Evolutionary conservation across 37 sponge, comb jelly and placozoan genomes (phyloP).

Genomic region (Ephydatia muelleri): DNA sequence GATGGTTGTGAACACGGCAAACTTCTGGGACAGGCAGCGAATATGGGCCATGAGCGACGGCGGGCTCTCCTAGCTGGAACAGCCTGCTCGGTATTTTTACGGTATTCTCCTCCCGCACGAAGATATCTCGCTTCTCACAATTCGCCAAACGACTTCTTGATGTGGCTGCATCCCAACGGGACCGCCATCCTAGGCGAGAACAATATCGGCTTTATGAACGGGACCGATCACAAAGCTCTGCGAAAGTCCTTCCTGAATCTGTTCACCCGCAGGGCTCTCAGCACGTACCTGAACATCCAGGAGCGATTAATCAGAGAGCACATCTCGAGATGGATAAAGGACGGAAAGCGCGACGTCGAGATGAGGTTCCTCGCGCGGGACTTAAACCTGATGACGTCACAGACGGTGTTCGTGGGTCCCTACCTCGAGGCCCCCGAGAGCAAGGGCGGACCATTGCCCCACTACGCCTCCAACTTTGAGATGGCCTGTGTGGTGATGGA

Average conservation of each 20-base stretch:
- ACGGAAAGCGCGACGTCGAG: neutral
- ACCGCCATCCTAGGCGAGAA: neutral
- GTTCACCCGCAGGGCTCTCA: conserved; percentile 18
- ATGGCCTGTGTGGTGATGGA: conserved; percentile 12
- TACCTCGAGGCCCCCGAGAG: neutral
- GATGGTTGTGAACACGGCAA: neutral
- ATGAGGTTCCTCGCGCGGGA: conserved; percentile 4
- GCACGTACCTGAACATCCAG: conserved; percentile 8
- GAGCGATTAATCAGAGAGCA: conserved; percentile 6
- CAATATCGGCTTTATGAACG: conserved; percentile 16
- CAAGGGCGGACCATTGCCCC: neutral
- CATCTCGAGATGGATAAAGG: neutral
- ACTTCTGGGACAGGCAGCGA: neutral
- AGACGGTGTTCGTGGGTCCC: conserved; percentile 23
- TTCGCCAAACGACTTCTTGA: neutral
- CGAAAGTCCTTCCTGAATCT: conserved; percentile 13
- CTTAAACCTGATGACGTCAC: conserved; percentile 7
- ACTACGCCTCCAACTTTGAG: neutral
- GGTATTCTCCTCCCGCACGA: neutral
- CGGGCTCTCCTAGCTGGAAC: conserved; percentile 13
- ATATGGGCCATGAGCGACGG: neutral
- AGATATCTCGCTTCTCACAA: neutral
- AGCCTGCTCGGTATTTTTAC: conserved; percentile 3
- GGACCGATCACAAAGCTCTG: conserved; percentile 9
- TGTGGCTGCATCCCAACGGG: neutral